These are phyloP conservation scores for Scophthalmus maximus DNA, from an alignment of 2,113 vertebrate species.

Conservation along the genomic window DNA sequence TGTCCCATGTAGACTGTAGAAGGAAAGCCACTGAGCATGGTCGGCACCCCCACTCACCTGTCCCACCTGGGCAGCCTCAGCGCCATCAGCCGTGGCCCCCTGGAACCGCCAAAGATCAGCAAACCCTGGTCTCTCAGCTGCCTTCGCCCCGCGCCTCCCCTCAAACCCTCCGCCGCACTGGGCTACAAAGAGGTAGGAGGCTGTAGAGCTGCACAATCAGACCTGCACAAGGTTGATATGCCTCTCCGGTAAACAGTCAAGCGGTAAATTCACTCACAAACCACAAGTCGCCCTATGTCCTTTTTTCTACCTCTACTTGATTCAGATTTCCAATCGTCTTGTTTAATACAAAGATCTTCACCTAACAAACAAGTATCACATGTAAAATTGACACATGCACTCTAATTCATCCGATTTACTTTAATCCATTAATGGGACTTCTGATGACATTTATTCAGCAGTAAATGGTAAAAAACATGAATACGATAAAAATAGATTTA, in stretches of 20 bases:
- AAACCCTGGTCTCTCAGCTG: conserved; percentile 99
- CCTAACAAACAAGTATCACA: background rate
- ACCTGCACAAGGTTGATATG: conserved; percentile 10
- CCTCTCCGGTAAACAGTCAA: conserved; percentile 1
- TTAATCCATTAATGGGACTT: background rate
- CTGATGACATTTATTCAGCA: too few species aligned
- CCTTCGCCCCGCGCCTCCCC: conserved; percentile 94
- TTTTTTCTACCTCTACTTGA: background rate
- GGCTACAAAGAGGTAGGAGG: conserved; percentile 97
- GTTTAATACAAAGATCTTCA: background rate
- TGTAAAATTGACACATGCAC: background rate
- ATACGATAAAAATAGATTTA: too few species aligned
- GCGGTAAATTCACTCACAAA: background rate
- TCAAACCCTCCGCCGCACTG: conserved; percentile 94
- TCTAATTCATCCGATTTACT: too few species aligned
- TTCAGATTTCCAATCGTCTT: background rate
- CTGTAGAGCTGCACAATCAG: background rate
- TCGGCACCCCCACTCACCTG: conserved; percentile 75
- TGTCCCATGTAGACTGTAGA: conserved; percentile 64
- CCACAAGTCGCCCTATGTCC: background rate
- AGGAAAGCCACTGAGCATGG: conserved; percentile 68
- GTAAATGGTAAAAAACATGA: too few species aligned
- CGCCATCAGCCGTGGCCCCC: conserved; percentile 85
- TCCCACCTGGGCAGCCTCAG: conserved; percentile 86
- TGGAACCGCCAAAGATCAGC: conserved; percentile 93